Conservation (phyloP, 2,888 invertebrate species). For the Plagodis pulveraria region DNA sequence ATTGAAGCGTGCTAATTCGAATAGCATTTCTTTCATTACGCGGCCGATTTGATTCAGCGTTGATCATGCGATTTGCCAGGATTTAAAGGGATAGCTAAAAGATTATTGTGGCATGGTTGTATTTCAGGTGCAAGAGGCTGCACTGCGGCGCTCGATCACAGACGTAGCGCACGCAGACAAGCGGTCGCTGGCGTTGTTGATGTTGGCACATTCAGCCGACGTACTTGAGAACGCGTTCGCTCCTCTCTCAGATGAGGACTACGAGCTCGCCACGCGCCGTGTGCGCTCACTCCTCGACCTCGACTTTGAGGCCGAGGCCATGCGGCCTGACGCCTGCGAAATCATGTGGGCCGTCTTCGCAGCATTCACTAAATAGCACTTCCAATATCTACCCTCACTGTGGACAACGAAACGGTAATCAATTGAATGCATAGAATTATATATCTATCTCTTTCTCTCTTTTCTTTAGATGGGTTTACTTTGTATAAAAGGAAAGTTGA, state of each 20-base stretch:
- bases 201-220: slow-evolving; percentile 98
- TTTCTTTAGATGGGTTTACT: no score
- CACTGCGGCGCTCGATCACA: slow-evolving; percentile 97
- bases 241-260: slow-evolving; percentile 98
- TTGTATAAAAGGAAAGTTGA: no score
- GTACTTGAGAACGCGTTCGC: slow-evolving; percentile 99
- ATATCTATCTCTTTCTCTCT: no score
- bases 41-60: no score
- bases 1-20: no score
- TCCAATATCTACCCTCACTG: slow-evolving; percentile 45
- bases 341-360: slow-evolving; percentile 99
- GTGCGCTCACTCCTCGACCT: slow-evolving; percentile 97
- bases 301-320: slow-evolving; percentile 98
- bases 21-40: no score
- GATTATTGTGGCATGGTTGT: neutral
- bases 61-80: no score
- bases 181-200: slow-evolving; percentile 95
- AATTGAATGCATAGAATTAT: slow-evolving; percentile 25
- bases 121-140: slow-evolving; percentile 96
- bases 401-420: slow-evolving; percentile 42
- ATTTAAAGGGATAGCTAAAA: neutral
- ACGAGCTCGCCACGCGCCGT: slow-evolving; percentile 98
- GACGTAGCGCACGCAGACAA: slow-evolving; percentile 99
- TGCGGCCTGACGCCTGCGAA: slow-evolving; percentile 95
- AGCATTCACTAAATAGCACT: slow-evolving; percentile 97